Base-by-base conservation (phyloP, 2,797 vertebrate species). In the Acrocephalus scirpaceus region DNA sequence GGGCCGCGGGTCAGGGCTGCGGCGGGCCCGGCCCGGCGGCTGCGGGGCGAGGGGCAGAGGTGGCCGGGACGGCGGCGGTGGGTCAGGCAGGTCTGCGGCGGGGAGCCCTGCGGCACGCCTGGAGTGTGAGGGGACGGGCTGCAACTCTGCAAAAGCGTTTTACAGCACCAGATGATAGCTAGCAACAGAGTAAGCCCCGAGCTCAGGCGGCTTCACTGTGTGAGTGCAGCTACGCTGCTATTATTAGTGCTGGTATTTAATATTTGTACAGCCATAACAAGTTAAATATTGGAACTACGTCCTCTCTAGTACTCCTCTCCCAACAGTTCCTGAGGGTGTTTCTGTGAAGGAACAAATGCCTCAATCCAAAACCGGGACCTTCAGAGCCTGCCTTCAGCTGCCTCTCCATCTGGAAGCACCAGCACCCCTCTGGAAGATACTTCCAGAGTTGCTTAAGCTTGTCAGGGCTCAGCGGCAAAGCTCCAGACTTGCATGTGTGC, bases 231-330 rank as follows among this genome's bases (percentile, higher is more conserved):
- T 25, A 47, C 3, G 9, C 74, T 47, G 83, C 92, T 90, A 32
- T 94, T 94, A 80, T 91, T 97, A 90, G 88, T 76, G 73, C 64
- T 84, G 90, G 51, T 76, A 75, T 92, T 94, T 92, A 58, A 47
- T 86, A 67, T 66, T 77, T 76, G 77, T 88, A 34, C 74, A 75
- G 90, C 56, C 95, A 27, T 77, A 91, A 44, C 67, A 73, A 83
- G 56, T 71, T 93, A 87, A 89, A 74, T 73, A 75, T 17, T 88
- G 73, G 81, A 74, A 57, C 72, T 64, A 1, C 17, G 29, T 84
- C 58, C 53, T n/a, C 60, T 73, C 45, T 48, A 60, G 54, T 64
- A 17, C 42, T 65, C 13, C 56, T 80, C 70, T 83, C 34, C 25
- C 20, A 3, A 70, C 73, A 56, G 81, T 22, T 85, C 71, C 64